Conservation (phyloP, 2,797 vertebrate species). For the Cryptoprocta ferox region DNA sequence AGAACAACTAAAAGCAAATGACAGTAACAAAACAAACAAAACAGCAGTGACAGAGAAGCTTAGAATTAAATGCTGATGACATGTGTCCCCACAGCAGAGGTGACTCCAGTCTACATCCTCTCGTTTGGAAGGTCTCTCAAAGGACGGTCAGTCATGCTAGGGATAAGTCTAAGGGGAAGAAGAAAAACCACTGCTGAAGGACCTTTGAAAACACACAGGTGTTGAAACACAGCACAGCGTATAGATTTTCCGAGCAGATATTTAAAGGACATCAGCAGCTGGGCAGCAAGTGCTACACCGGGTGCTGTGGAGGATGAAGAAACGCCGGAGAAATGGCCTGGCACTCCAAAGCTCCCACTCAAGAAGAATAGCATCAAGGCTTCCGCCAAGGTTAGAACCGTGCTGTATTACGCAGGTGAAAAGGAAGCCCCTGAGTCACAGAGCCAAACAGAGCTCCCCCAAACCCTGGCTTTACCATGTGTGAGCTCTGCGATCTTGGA, state of each 20-base stretch:
- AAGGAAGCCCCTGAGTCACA: not conserved
- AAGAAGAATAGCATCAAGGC: not conserved
- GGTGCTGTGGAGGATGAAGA: not conserved
- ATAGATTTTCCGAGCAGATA: not conserved
- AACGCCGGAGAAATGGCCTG: not conserved
- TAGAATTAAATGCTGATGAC: not conserved
- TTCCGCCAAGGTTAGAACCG: not conserved
- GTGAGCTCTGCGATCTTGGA: not conserved
- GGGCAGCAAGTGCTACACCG: not conserved
- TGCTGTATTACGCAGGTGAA: rapidly evolving
- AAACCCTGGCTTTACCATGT: not conserved
- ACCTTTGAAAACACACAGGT: not conserved
- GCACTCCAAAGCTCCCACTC: not conserved
- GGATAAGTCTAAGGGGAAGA: not conserved
- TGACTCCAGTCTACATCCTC: rapidly evolving
- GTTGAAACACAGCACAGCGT: not conserved
- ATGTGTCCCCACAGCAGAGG: not conserved
- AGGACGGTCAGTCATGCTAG: not conserved
- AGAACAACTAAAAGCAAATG: not conserved
- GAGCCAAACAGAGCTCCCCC: not conserved
- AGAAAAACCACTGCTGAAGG: not conserved
- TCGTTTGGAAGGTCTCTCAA: not conserved
- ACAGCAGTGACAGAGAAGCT: not conserved
- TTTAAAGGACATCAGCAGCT: not conserved
- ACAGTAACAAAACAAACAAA: not conserved